Evolutionary conservation across 2,113 vertebrate species (phyloP), one percentile per base, ranked within the genome.

Genomic region (Benitochromis conjunctus): DNA sequence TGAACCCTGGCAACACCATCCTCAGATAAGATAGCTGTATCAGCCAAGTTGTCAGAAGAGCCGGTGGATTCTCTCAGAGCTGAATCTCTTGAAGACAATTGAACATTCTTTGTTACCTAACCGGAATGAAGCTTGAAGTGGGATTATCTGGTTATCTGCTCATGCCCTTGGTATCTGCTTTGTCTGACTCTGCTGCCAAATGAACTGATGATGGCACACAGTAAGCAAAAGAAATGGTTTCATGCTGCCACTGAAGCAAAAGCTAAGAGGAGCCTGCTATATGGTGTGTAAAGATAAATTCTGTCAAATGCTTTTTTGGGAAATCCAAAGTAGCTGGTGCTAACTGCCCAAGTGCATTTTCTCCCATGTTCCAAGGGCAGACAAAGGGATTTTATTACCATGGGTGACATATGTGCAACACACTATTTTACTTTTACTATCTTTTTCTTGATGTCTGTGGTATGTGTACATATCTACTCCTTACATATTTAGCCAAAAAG

Each of bases 121-220:
- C 84, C 19, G 19, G 89, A 91, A 93, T 81, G 82, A 81, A 85
- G 85, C 91, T 90, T 93, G 83, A 89, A 91, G 92, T 87, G 48
- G 86, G 93, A 92, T 91, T 94, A 94, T 92, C 60, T 88, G 86
- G 87, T 87, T 87, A 92, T 92, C 92, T 92, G 43, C 66, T 86
- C 77, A 86, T 90, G 80, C 82, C 78, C 79, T 86, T 87, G 81
- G 87, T 90, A 89, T 94, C 86, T 88, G 80, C 71, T 64, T 36
- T 66, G 66, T 88, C 84, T 83, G 54, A 71, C 80, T 85, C 62
- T 31, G 43, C 69, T 48, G 24, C 56, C 60, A 41, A 64, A 85
- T 34, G 54, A 86, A 77, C 9, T 76, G 88, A 89, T 85, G 85
- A 86, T 62, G 54, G 19, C 36, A 57, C 38, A 76, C 26, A 78